Evolutionary conservation across 2,797 vertebrate species (phyloP).

Genomic region (Pelochelys cantorii): DNA sequence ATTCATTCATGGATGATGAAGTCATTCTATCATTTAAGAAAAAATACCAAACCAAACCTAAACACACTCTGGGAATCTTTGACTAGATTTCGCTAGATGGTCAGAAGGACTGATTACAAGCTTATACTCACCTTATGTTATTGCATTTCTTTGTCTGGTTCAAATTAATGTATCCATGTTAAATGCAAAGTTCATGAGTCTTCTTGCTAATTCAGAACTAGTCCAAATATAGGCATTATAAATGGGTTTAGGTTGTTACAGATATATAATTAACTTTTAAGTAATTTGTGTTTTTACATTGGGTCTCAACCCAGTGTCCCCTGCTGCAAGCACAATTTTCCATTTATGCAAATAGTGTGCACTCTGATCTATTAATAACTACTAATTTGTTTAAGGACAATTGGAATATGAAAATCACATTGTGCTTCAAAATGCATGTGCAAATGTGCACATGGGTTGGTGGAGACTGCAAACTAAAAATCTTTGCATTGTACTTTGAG

Average conservation of each 20-base stretch:
- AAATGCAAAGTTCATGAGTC: background rate
- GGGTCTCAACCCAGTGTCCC: too few species aligned
- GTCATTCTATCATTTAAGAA: constrained; percentile 72
- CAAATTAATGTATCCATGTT: background rate
- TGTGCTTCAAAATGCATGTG: background rate
- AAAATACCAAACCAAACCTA: constrained; percentile 51
- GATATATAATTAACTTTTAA: background rate
- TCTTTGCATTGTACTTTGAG: background rate
- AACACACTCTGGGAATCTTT: constrained; percentile 60
- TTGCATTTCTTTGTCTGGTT: constrained; percentile 5
- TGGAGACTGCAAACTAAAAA: background rate
- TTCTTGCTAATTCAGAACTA: background rate
- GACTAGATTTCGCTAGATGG: constrained; percentile 48
- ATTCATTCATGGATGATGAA: constrained; percentile 74
- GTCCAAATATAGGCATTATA: accelerated
- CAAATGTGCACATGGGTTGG: accelerated
- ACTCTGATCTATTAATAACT: background rate
- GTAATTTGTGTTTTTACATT: background rate
- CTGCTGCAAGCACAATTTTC: background rate
- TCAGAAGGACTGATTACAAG: constrained; percentile 42
- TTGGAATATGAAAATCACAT: background rate
- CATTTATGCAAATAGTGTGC: background rate
- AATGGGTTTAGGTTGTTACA: background rate
- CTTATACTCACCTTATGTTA: constrained; percentile 37
- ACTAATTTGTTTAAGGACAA: background rate